phyloP scores from a whole-genome alignment of 2,113 vertebrate species.

The Anas platyrhynchos region DNA sequence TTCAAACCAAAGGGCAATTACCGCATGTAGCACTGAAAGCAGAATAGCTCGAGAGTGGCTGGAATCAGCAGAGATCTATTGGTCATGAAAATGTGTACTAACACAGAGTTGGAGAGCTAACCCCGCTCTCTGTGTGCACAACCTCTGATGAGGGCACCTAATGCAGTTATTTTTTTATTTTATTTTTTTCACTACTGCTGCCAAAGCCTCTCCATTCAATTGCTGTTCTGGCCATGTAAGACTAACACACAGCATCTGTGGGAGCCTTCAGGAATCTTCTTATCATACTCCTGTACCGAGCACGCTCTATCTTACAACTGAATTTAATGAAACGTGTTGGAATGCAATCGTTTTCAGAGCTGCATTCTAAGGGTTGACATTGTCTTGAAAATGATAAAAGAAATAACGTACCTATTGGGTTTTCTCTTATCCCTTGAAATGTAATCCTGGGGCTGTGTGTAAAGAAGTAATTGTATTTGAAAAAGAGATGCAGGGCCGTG shows the following conservation, averaged over 20 bases:
- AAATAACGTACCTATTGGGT: slow-evolving; percentile 3
- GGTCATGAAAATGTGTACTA: background rate
- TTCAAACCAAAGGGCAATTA: background rate
- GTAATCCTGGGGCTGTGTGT: slow-evolving; percentile 32
- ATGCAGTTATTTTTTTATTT: background rate
- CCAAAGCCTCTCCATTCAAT: background rate
- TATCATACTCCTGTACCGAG: background rate
- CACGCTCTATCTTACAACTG: background rate
- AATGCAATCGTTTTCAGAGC: background rate
- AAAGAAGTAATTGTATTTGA: slow-evolving; percentile 27
- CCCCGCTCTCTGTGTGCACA: background rate
- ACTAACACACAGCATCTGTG: background rate
- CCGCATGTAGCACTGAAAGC: background rate
- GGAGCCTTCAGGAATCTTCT: background rate
- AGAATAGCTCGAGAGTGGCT: background rate
- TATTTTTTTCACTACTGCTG: background rate
- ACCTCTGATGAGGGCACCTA: background rate
- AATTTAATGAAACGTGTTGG: slow-evolving; percentile 23
- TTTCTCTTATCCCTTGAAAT: slow-evolving; percentile 35
- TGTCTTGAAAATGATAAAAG: slow-evolving; percentile 7
- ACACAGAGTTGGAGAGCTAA: background rate
- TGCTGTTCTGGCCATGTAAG: background rate
- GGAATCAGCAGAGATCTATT: background rate
- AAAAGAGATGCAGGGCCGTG: background rate
- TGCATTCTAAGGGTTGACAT: background rate